A percentile compares a stretch with the other conserved stretches of the same genome.
Conservation (phyloP, 2,797 vertebrate genomes). For the Pteropus rufus region DNA sequence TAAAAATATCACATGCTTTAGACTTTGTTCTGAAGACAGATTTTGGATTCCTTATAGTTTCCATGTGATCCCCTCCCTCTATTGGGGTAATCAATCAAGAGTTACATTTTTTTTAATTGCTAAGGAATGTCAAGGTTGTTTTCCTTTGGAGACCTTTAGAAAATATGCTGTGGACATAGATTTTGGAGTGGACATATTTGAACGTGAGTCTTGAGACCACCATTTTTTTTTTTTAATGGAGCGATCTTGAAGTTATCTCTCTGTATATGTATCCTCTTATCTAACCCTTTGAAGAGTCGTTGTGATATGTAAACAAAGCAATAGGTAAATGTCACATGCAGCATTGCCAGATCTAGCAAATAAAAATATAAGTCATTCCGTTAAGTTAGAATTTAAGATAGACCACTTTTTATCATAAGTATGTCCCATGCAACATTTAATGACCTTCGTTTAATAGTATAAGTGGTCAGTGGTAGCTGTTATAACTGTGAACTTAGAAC, state of each 20-base stretch:
- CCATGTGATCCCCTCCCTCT: neutral
- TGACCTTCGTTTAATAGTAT: neutral
- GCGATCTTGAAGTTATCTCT: neutral
- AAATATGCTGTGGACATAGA: neutral
- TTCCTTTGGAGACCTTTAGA: neutral
- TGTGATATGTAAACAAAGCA: neutral
- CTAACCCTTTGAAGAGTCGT: neutral
- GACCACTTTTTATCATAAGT: neutral
- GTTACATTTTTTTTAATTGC: conserved; percentile 24
- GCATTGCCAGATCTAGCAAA: neutral
- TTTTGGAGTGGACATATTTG: neutral
- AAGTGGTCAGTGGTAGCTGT: neutral
- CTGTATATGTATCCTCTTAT: neutral
- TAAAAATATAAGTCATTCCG: neutral
- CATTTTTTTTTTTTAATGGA: neutral
- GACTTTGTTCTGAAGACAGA: conserved; percentile 5
- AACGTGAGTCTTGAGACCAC: neutral
- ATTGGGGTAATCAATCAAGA: neutral
- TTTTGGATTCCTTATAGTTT: conserved; percentile 34
- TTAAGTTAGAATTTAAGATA: neutral
- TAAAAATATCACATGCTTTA: conserved; percentile 55
- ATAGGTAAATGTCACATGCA: neutral
- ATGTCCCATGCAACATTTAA: neutral
- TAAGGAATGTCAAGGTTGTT: conserved; percentile 9
- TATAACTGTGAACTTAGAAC: neutral